These are phyloP conservation scores for Drosophila prolongata DNA, from an alignment of 2,888 invertebrate species.

Conservation along the genomic window DNA sequence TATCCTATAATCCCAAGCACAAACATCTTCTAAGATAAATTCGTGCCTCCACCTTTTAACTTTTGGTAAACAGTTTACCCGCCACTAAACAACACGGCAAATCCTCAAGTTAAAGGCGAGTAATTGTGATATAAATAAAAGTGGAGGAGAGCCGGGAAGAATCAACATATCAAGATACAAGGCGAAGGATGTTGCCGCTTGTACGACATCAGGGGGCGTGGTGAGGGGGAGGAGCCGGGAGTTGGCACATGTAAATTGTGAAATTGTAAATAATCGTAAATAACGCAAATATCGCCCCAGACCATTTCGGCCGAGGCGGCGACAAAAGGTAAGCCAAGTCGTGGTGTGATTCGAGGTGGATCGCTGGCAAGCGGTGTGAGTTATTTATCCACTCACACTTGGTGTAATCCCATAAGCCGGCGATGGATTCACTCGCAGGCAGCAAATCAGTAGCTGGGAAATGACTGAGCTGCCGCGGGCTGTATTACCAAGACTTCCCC, in stretches of 20 bases:
- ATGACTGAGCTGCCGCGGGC: conserved; percentile 51
- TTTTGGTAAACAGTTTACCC: conserved; percentile 38
- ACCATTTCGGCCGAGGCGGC: conserved; percentile 54
- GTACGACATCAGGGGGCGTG: conserved; percentile 8
- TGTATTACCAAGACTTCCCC: conserved; percentile 21
- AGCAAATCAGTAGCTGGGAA: conserved; percentile 52
- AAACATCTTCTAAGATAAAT: conserved; percentile 14
- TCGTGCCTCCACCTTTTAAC: not conserved
- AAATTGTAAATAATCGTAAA: conserved; percentile 82
- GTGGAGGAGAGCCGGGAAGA: conserved; percentile 9
- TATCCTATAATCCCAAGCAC: conserved; percentile 1
- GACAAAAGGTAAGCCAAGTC: conserved; percentile 67
- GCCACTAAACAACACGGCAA: conserved; percentile 45
- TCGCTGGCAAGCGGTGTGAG: conserved; percentile 22
- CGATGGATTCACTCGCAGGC: conserved; percentile 38
- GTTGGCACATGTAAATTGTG: conserved; percentile 74
- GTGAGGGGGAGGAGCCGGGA: conserved; percentile 11
- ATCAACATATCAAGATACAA: conserved; percentile 77
- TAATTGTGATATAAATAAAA: conserved; percentile 73
- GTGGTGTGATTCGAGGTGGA: conserved; percentile 9
- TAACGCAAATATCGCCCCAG: conserved; percentile 82
- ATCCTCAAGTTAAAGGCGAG: conserved; percentile 51
- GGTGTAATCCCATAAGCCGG: conserved; percentile 62
- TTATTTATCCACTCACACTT: conserved; percentile 68
- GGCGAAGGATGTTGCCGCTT: conserved; percentile 51